Base-by-base conservation (phyloP, 1,140 invertebrate genomes). In the Penaeus japonicus region DNA sequence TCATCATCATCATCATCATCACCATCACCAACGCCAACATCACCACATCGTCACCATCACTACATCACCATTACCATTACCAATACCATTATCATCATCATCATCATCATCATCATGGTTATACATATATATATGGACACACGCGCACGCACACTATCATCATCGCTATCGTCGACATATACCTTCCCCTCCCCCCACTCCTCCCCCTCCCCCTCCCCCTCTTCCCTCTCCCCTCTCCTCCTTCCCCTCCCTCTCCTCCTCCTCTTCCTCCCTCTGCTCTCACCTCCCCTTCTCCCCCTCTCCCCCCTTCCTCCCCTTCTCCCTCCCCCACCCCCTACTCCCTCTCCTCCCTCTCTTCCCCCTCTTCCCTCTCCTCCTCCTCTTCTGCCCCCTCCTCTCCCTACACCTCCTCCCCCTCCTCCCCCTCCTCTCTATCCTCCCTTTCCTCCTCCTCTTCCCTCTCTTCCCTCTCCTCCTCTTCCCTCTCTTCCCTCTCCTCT, bases 1-100 rank as follows among this genome's bases (percentile, higher is more conserved):
- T 30, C 70, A 75, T 75, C 70, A 75, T 75, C 70, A 75, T 75
- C 24, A 75, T 30, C 70, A 75, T 30, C 70, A 75, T 75, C 70
- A 75, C 30, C 70, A 75, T 75, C 70, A 75, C 24, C 70, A 75
- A 22, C 70, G 30, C 30, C 70, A 75, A 22, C 70, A 22, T 22
- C 70, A 18, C 15, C 30, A 18, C 70, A 75, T 30, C 70, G 30
- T 75, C 70, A 75, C 30, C 70, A 75, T 75, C 70, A 75, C 24
- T 27, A 75, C 70, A 75, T 75, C 70, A 75, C 30, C 70, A 75
- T 30, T 30, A 75, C 24, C 70, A 75, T 30, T 27, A 75, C 30
- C 70, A 75, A 22, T 27, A 75, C 30, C 70, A 75, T 30, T 27
- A 75, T 30, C 70, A 75, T 75, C 70, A 75, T 75, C 70, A 75